Base-by-base conservation (phyloP, 2,888 invertebrate genomes). In the Troides helena region DNA sequence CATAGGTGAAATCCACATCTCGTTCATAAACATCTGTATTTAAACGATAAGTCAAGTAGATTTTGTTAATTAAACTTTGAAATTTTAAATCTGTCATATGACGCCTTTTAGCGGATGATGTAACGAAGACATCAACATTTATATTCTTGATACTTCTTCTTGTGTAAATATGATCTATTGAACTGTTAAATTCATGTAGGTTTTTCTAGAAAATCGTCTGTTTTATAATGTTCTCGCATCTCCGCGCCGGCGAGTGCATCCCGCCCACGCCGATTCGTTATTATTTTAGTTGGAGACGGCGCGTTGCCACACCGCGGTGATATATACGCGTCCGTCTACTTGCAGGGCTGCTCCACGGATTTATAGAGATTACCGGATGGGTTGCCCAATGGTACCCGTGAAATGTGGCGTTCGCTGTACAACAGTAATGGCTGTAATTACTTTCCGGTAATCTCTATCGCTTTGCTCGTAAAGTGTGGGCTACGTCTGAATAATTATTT, bases 281-380 rank as follows among this genome's bases (percentile, higher is more conserved):
- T 85, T 88, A 87, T 87, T 87, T 87, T 74, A 74, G 87, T 86
- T 84, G 83, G 82, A 81, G 85, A 82, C 77, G 71, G 77, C 68
- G 68, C 72, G 81, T 87, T 88, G 87, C 88, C 83, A 80, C 88
- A 87, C 75, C 78, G 76, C 76, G 71, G 83, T 85, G 85, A 86
- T 82, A 86, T 88, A 87, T 87, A 83, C 77, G 78, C 81, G 76
- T 30, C 30, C 74, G 73, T 70, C 75, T 74, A 74, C 76, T 76
- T 77, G 78, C 80, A 75, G 74, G 67, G 64, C 74, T 74, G 74
- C 75, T 74, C 75, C 77, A 75, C 75, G 73, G 75, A 80, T 84
- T 82, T 82, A 81, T 81, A 80, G 78, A 81, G 79, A 83, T 82
- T 82, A 83, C 30, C 77, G 72, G 73, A 76, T 71, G 72, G 39